Evolutionary conservation across 1,140 invertebrate species (phyloP).

Genomic region (Drosophila repleta): DNA sequence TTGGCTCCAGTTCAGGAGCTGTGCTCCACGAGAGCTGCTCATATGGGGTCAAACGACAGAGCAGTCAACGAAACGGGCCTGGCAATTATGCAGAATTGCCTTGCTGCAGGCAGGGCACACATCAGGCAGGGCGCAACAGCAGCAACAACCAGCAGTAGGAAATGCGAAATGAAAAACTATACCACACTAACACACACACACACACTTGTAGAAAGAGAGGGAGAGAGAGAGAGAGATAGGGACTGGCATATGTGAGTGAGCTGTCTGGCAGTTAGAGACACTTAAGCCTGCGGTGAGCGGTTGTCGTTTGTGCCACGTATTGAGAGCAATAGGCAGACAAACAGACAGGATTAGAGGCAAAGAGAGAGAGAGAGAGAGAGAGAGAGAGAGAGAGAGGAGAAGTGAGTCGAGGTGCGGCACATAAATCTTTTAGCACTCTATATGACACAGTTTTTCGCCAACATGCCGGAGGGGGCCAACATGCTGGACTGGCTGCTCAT

Average conservation of each 20-base stretch:
- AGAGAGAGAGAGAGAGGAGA: conserved; percentile 1
- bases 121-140: conserved; percentile 22
- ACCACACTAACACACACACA: conserved; percentile 23
- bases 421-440: conserved; percentile 83
- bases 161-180: conserved; percentile 50
- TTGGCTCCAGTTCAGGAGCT: conserved; percentile 36
- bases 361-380: neutral
- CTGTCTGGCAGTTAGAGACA: conserved; percentile 62
- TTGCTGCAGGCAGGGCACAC: conserved; percentile 37
- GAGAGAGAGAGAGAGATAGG: neutral
- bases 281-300: conserved; percentile 68
- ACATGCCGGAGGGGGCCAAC: conserved; percentile 16
- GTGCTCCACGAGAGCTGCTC: neutral
- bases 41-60: conserved; percentile 17
- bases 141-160: conserved; percentile 11
- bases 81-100: conserved; percentile 48
- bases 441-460: conserved; percentile 71
- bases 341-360: conserved; percentile 15
- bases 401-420: conserved; percentile 47
- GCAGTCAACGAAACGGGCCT: conserved; percentile 12
- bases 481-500: conserved; percentile 50
- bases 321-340: conserved; percentile 58
- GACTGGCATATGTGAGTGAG: conserved; percentile 7
- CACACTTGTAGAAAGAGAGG: neutral
- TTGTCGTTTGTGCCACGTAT: conserved; percentile 67